A percentile compares a stretch with the other conserved stretches of the same genome.
phyloP scores from a whole-genome alignment of 2,888 invertebrate genomes.

The Agapostemon virescens region DNA sequence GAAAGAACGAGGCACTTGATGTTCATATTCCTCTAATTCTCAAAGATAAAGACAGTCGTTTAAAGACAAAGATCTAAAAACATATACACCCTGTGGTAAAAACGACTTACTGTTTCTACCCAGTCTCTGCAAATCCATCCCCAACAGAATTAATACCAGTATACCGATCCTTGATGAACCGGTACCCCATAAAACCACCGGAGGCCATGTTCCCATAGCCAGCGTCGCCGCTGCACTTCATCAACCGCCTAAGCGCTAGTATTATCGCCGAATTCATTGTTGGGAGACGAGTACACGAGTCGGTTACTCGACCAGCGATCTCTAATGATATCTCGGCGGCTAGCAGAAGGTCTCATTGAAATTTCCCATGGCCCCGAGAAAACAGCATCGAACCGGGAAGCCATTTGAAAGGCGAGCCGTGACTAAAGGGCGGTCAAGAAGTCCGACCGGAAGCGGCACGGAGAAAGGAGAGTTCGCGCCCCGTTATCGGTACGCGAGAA shows the following conservation, averaged over 20 bases:
- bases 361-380: constrained; percentile 21
- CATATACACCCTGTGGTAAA: too few relatives aligned
- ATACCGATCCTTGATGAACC: background rate
- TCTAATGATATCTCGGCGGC: constrained; percentile 5
- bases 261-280: constrained; percentile 2
- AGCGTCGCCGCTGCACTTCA: background rate
- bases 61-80: too few relatives aligned
- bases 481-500: constrained; percentile 48
- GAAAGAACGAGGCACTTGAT: too few relatives aligned
- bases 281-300: background rate
- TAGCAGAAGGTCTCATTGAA: background rate
- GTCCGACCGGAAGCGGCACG: constrained; percentile 21
- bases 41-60: too few relatives aligned
- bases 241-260: background rate
- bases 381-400: constrained; percentile 15
- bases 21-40: too few relatives aligned
- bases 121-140: too few relatives aligned
- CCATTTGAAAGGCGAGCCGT: constrained; percentile 30
- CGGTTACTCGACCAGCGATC: constrained; percentile 1
- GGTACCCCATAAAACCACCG: background rate
- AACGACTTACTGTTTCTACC: too few relatives aligned
- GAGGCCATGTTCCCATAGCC: background rate
- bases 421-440: constrained; percentile 43
- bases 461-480: constrained; percentile 32
- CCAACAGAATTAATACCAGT: background rate